Conservation (phyloP, 2,797 vertebrate species). For the Gymnothorax reevesii region DNA sequence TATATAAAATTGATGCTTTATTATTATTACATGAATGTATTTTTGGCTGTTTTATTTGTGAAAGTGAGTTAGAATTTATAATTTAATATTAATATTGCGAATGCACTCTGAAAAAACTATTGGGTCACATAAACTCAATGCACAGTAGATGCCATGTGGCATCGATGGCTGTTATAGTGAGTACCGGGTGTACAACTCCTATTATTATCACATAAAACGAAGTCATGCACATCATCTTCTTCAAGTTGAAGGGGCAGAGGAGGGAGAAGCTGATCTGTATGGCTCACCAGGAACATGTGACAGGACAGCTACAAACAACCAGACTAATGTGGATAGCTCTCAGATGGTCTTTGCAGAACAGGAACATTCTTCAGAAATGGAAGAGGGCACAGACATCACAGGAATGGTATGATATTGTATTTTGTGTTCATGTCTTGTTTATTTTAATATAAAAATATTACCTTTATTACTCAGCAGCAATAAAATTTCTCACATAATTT, state of each 20-base stretch:
- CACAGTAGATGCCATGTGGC: constrained; percentile 35
- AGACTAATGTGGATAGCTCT: constrained; percentile 29
- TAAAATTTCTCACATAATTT: too few relatives aligned
- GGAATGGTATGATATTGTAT: too few relatives aligned
- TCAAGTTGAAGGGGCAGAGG: constrained; percentile 23
- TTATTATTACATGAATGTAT: too few relatives aligned
- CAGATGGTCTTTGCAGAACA: constrained; percentile 2
- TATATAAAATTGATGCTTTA: too few relatives aligned
- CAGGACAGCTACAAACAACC: constrained; percentile 26
- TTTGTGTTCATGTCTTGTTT: too few relatives aligned
- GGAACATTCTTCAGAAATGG: constrained; percentile 6
- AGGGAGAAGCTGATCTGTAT: constrained; percentile 21
- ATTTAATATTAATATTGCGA: too few relatives aligned
- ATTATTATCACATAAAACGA: constrained; percentile 38
- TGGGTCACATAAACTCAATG: constrained; percentile 38
- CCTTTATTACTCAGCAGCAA: too few relatives aligned
- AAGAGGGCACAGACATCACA: too few relatives aligned
- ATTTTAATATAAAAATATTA: too few relatives aligned
- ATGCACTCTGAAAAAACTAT: too few relatives aligned
- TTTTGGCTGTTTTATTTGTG: too few relatives aligned
- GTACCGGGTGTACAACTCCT: constrained; percentile 44
- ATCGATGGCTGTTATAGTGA: constrained; percentile 39
- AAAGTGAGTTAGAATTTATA: too few relatives aligned
- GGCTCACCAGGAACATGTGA: constrained; percentile 25
- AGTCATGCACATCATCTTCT: constrained; percentile 33